Conservation (phyloP, 2,797 vertebrate species). For the Anguilla marmorata region DNA sequence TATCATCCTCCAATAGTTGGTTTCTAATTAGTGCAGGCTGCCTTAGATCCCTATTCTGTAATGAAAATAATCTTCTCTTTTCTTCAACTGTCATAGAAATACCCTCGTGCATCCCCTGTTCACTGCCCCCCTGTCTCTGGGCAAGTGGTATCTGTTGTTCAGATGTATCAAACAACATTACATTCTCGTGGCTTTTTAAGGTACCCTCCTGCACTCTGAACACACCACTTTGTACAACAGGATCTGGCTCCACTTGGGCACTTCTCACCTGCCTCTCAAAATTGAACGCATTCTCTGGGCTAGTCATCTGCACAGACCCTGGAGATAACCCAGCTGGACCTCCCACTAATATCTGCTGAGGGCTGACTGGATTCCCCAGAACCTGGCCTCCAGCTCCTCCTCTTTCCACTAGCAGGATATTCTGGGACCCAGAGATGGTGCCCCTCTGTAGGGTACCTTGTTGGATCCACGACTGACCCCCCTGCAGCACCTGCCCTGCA, state of each 20-base stretch:
- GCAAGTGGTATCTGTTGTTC: background rate
- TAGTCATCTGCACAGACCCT: background rate
- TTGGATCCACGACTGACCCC: constrained; percentile 43
- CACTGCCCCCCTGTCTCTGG: background rate
- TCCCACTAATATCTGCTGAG: background rate
- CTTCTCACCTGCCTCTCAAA: background rate
- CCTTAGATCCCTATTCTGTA: background rate
- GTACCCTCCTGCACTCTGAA: background rate
- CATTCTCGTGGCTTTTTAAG: constrained; percentile 1
- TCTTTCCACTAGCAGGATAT: constrained; percentile 15
- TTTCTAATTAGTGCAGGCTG: background rate
- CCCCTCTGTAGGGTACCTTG: constrained; percentile 32
- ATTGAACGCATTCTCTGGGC: background rate
- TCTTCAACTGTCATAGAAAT: background rate
- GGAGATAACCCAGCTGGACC: background rate
- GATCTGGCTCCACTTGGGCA: background rate
- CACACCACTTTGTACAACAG: background rate
- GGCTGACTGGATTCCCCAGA: background rate
- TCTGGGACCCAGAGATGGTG: constrained; percentile 15
- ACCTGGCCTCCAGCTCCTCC: background rate
- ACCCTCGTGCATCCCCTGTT: background rate
- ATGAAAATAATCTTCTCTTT: constrained; percentile 8
- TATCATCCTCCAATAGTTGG: constrained; percentile 17
- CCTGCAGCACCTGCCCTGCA: constrained; percentile 24
- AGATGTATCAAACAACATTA: constrained; percentile 7